A percentile compares a stretch with the other conserved stretches of the same genome.
Conservation (phyloP, 2,113 vertebrate genomes). For the Semnopithecus entellus region DNA sequence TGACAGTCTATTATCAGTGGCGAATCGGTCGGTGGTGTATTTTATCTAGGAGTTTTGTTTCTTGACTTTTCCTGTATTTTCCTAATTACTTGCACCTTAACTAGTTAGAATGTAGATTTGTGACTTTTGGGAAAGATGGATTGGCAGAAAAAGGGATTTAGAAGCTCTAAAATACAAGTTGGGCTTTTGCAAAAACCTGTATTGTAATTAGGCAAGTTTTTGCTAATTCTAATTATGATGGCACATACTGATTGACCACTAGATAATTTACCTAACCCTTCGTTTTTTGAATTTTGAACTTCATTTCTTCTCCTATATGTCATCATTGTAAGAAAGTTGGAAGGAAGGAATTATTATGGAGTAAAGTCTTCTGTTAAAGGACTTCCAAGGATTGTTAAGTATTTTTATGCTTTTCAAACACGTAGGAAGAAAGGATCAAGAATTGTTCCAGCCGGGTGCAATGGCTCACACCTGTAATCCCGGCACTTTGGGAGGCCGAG, state of each 20-base stretch:
- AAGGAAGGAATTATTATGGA: background rate
- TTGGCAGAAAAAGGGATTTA: background rate
- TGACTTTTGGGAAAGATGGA: background rate
- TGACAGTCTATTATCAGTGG: fast-evolving
- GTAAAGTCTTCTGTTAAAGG: background rate
- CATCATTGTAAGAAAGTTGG: background rate
- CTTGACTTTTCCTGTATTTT: background rate
- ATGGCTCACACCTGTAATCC: too few species aligned
- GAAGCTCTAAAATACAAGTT: background rate
- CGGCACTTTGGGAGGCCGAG: too few species aligned
- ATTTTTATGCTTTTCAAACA: background rate
- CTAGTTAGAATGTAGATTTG: background rate
- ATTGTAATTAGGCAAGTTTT: background rate
- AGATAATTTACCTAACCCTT: background rate
- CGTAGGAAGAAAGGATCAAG: background rate
- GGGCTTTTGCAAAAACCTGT: background rate
- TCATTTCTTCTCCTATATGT: background rate
- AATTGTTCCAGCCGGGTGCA: background rate
- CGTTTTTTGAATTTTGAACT: background rate
- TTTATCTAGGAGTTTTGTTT: background rate
- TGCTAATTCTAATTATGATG: background rate
- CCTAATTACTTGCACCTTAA: background rate
- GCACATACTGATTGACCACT: background rate
- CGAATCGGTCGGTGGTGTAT: background rate
- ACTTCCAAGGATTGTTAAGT: background rate